These are phyloP conservation scores for Carpatolechia fugitivella DNA, from an alignment of 2,888 invertebrate genomes.

Conservation along the genomic window DNA sequence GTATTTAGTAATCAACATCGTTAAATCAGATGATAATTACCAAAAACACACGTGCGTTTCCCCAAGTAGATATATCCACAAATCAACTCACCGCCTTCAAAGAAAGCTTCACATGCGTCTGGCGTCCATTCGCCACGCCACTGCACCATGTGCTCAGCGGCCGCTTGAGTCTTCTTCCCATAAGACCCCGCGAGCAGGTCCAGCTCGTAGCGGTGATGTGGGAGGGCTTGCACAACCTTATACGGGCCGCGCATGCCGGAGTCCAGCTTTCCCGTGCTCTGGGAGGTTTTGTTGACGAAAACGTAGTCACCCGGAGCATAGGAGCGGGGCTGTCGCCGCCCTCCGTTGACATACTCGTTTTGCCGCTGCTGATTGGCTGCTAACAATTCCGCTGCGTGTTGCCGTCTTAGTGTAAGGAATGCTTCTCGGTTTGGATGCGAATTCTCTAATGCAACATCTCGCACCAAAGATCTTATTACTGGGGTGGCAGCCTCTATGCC, in stretches of 20 bases:
- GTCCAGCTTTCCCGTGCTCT: slow-evolving; percentile 11
- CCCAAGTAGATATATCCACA: too few species aligned
- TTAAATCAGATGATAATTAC: too few species aligned
- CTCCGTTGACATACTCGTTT: slow-evolving; percentile 3
- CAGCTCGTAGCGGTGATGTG: slow-evolving; percentile 15
- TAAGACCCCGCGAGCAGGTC: slow-evolving; percentile 13
- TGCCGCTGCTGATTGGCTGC: slow-evolving; percentile 5
- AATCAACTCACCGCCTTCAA: too few species aligned
- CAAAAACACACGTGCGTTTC: too few species aligned
- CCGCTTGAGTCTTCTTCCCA: slow-evolving; percentile 21
- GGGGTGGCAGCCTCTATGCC: slow-evolving; percentile 22
- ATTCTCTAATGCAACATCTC: too few species aligned
- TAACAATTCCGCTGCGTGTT: background rate
- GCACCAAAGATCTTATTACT: slow-evolving; percentile 11
- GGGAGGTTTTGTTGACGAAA: slow-evolving; percentile 11
- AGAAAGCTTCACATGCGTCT: too few species aligned
- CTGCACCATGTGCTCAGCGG: slow-evolving; percentile 19
- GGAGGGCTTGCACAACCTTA: slow-evolving; percentile 6
- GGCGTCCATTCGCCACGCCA: slow-evolving; percentile 25
- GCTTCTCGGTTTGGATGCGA: slow-evolving; percentile 13
- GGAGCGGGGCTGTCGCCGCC: background rate
- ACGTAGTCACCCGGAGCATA: background rate
- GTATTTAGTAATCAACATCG: too few species aligned
- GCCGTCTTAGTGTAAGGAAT: background rate
- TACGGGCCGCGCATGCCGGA: slow-evolving; percentile 18